These are phyloP conservation scores for Gastrophryne carolinensis DNA, from an alignment of 2,797 vertebrate species.

Conservation along the genomic window DNA sequence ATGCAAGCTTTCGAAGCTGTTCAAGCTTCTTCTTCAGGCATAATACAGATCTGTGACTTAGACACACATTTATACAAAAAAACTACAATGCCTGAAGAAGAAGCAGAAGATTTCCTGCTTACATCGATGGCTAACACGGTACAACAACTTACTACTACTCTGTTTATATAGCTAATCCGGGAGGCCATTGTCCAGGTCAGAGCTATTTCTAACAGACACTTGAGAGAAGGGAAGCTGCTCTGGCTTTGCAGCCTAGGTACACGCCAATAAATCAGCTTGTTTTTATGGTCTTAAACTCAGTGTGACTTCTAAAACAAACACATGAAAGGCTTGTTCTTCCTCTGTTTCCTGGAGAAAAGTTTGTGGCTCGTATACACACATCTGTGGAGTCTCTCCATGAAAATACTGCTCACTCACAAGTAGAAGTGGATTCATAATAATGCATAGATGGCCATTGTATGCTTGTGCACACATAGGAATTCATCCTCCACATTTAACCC, in stretches of 20 bases:
- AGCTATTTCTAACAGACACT: conserved; percentile 7
- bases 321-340: conserved; percentile 26
- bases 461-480: no score
- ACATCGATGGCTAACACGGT: no score
- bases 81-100: no score
- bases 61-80: no score
- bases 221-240: neutral
- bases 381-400: neutral
- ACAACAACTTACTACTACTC: no score
- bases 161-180: neutral
- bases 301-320: conserved; percentile 34
- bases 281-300: neutral
- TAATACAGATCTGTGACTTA: no score
- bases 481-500: no score
- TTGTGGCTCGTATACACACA: neutral
- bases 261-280: conserved; percentile 1
- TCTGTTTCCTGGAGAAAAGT: conserved; percentile 26
- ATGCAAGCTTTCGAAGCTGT: no score
- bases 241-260: neutral
- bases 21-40: no score
- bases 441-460: no score
- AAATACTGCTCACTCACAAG: neutral
- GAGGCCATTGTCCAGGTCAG: neutral
- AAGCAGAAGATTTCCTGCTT: no score
- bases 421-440: no score